Conservation (phyloP, 2,888 invertebrate genomes). For the Lucinisca nassula region DNA sequence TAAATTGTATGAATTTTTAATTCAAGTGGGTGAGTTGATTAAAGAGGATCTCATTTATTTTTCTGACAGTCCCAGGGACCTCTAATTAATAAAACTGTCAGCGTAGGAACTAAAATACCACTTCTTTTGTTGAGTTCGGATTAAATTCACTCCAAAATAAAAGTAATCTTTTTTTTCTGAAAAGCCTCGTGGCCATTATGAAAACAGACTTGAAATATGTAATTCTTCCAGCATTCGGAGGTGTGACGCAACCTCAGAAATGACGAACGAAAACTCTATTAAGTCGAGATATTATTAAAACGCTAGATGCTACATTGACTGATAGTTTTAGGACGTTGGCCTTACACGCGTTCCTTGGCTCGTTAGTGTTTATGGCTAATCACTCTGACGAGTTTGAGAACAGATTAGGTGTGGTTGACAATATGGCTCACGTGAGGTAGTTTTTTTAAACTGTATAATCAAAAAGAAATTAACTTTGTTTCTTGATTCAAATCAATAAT, state of each 20-base stretch:
- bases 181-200: slow-evolving; percentile 13
- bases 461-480: slow-evolving; percentile 9
- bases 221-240: neutral
- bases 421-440: slow-evolving; percentile 3
- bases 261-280: neutral
- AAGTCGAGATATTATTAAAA: slow-evolving; percentile 7
- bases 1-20: neutral
- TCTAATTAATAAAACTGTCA: slow-evolving; percentile 17
- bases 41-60: neutral
- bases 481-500: neutral
- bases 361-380: neutral
- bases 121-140: neutral
- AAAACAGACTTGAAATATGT: neutral
- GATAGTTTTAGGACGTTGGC: neutral
- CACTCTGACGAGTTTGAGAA: neutral
- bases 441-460: slow-evolving; percentile 6
- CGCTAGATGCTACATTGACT: neutral
- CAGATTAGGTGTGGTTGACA: slow-evolving; percentile 3
- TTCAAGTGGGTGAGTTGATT: neutral
- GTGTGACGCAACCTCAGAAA: neutral
- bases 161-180: neutral
- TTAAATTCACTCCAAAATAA: neutral
- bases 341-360: neutral
- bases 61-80: neutral
- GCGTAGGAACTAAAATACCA: neutral